Conservation (phyloP, 2,113 vertebrate genomes). For the Dicentrarchus labrax region DNA sequence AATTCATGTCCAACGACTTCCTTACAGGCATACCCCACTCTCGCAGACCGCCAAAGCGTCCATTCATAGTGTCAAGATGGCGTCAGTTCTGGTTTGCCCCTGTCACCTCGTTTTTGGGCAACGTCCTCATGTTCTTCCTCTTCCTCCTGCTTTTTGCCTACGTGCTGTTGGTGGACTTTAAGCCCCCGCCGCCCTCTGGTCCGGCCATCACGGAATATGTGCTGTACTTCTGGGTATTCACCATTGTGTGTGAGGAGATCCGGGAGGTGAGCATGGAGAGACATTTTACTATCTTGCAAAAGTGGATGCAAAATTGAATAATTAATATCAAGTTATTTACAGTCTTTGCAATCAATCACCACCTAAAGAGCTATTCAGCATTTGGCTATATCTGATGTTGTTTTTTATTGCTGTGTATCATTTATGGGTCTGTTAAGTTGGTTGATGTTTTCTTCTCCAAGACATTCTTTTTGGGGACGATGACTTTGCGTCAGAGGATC, state of each 20-base stretch:
- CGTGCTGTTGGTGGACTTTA: conserved; percentile 89
- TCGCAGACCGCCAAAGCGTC: conserved; percentile 47
- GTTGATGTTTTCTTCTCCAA: conserved; percentile 33
- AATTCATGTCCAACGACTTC: not conserved
- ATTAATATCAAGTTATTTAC: not conserved
- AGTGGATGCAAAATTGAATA: not conserved
- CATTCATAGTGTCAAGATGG: conserved; percentile 85
- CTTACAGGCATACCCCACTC: conserved; percentile 37
- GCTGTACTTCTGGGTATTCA: conserved; percentile 93
- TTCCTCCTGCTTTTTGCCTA: conserved; percentile 91
- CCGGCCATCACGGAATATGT: conserved; percentile 81
- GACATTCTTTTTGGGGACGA: conserved; percentile 83
- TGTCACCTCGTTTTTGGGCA: conserved; percentile 90
- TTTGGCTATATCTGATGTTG: not conserved
- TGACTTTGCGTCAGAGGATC: conserved; percentile 79
- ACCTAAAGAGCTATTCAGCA: not conserved
- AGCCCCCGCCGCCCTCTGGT: conserved; percentile 66
- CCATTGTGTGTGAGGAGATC: conserved; percentile 91
- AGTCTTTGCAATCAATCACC: not conserved
- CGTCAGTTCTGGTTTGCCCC: conserved; percentile 91
- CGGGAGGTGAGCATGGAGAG: conserved; percentile 80
- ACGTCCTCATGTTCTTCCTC: conserved; percentile 92
- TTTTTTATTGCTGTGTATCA: not conserved
- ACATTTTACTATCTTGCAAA: not conserved
- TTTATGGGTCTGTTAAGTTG: not conserved